Percentiles rank a stretch among this genome's conserved stretches.
Conservation (phyloP, 2,888 invertebrate genomes). For the Drosophila neonasuta region DNA sequence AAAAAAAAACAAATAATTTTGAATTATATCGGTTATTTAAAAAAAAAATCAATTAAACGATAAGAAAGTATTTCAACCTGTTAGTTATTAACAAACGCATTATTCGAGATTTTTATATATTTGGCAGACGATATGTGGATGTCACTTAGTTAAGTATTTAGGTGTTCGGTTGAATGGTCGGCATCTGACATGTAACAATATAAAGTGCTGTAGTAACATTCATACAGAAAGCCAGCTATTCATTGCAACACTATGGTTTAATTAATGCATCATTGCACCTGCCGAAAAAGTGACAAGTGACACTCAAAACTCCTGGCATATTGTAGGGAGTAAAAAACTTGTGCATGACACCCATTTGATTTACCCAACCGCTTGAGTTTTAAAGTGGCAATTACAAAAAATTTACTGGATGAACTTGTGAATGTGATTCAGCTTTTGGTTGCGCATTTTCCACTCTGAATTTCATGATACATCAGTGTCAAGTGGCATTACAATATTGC, state of each 20-base stretch:
- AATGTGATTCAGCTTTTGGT: conserved; percentile 19
- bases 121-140: conserved; percentile 16
- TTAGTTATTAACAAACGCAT: background rate
- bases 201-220: conserved; percentile 16
- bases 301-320: conserved; percentile 42
- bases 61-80: too few relatives aligned
- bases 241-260: conserved; percentile 35
- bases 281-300: conserved; percentile 44
- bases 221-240: conserved; percentile 11
- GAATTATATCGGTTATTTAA: too few relatives aligned
- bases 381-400: conserved; percentile 66
- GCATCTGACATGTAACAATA: conserved; percentile 11
- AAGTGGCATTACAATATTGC: conserved; percentile 62
- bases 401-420: conserved; percentile 37
- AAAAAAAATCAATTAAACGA: too few relatives aligned
- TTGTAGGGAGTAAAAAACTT: conserved; percentile 20
- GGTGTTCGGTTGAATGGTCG: background rate
- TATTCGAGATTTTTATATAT: background rate
- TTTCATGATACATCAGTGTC: conserved; percentile 36
- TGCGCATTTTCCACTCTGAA: conserved; percentile 49
- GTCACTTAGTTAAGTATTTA: conserved; percentile 16
- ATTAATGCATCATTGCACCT: conserved; percentile 60
- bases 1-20: too few relatives aligned
- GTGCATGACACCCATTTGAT: conserved; percentile 57
- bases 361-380: conserved; percentile 48